Percentiles rank a stretch among this genome's conserved stretches.
Evolutionary conservation across 2,888 invertebrate species (phyloP).

Genomic region (Diogma glabrata): DNA sequence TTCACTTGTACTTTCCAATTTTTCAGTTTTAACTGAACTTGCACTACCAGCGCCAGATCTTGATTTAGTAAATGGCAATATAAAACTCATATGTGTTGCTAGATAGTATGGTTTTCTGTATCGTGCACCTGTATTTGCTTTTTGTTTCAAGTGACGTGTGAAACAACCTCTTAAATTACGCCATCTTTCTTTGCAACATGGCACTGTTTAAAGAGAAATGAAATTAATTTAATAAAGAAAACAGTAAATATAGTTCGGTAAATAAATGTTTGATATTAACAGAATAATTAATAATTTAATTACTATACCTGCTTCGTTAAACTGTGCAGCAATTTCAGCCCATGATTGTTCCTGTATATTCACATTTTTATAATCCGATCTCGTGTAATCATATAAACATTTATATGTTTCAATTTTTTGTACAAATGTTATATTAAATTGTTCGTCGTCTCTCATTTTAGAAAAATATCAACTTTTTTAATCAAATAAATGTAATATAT

Average conservation of each 20-base stretch:
- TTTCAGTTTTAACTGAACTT: constrained; percentile 1
- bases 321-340: constrained; percentile 32
- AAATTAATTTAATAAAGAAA: constrained; percentile 1
- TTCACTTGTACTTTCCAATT: background rate
- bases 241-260: background rate
- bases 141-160: constrained; percentile 35
- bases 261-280: background rate
- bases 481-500: background rate
- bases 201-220: constrained; percentile 23
- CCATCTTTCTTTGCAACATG: constrained; percentile 38
- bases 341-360: constrained; percentile 37
- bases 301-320: constrained; percentile 32
- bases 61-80: constrained; percentile 35
- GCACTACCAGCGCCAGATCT: constrained; percentile 15
- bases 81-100: constrained; percentile 35
- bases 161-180: constrained; percentile 35
- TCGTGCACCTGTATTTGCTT: constrained; percentile 32
- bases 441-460: constrained; percentile 37
- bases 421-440: constrained; percentile 38
- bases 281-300: background rate
- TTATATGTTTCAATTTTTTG: constrained; percentile 39
- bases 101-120: constrained; percentile 36
- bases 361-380: constrained; percentile 38
- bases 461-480: background rate
- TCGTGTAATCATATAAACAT: constrained; percentile 38